Evolutionary conservation across 2,113 vertebrate genomes (phyloP).

Genomic region (Brienomyrus longianalis): DNA sequence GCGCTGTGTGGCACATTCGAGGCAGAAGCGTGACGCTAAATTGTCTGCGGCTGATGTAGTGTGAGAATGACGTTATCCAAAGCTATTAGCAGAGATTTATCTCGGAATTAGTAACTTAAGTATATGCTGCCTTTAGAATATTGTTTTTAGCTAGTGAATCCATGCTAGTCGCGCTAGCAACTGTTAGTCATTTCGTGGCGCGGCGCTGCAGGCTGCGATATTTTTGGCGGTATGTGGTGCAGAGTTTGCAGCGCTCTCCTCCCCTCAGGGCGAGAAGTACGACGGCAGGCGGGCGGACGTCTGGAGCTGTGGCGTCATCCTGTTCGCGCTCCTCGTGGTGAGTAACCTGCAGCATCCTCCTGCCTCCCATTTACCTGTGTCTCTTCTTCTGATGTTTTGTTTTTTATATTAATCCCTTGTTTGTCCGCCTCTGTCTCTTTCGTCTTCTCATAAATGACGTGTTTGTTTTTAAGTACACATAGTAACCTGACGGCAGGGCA

Average conservation of each 20-base stretch:
- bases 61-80: too few species aligned
- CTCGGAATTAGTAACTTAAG: background rate
- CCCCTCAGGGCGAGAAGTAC: constrained; percentile 79
- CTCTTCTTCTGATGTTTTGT: background rate
- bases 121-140: background rate
- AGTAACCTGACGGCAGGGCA: background rate
- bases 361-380: background rate
- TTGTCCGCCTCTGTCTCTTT: background rate
- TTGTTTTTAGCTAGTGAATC: background rate
- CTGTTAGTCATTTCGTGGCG: background rate
- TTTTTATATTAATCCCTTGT: background rate
- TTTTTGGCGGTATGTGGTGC: background rate
- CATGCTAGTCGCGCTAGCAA: background rate
- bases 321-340: constrained; percentile 82
- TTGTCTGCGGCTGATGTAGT: background rate
- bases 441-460: background rate
- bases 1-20: background rate
- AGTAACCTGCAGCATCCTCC: constrained; percentile 21
- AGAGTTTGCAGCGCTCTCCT: background rate
- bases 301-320: constrained; percentile 88
- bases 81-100: background rate
- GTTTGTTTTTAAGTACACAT: background rate
- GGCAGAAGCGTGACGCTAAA: background rate
- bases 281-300: constrained; percentile 83
- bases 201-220: background rate